Conservation (phyloP, 2,888 invertebrate genomes). For the Tetheella fluctuosa region DNA sequence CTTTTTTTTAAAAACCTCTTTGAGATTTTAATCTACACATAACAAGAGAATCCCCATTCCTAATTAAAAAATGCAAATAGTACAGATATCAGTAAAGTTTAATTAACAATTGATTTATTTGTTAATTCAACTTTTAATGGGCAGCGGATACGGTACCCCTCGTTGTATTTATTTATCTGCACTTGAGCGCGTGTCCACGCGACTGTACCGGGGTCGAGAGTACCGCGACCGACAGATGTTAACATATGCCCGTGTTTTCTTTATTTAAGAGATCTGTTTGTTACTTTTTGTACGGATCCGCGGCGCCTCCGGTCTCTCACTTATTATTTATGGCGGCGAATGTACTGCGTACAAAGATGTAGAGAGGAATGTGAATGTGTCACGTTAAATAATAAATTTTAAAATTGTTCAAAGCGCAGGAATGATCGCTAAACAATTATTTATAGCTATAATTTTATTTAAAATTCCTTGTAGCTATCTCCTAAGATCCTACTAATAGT, state of each 20-base stretch:
- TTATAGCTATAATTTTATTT: too few relatives aligned
- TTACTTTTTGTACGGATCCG: conserved; percentile 80
- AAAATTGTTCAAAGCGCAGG: neutral
- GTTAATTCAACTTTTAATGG: conserved; percentile 13
- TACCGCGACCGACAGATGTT: conserved; percentile 71
- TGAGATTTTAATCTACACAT: too few relatives aligned
- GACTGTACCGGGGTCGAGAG: conserved; percentile 47
- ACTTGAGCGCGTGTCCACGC: conserved; percentile 37
- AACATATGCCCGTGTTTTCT: conserved; percentile 83
- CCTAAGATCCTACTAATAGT: too few relatives aligned
- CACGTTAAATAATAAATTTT: neutral
- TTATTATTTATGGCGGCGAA: conserved; percentile 80
- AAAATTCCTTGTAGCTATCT: too few relatives aligned
- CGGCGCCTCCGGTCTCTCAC: conserved; percentile 81
- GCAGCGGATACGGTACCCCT: conserved; percentile 34
- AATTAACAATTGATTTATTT: conserved; percentile 13
- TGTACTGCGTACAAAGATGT: conserved; percentile 55
- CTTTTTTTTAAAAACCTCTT: too few relatives aligned
- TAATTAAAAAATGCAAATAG: neutral
- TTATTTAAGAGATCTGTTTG: conserved; percentile 83
- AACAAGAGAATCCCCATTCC: neutral
- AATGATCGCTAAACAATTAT: too few relatives aligned
- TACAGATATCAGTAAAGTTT: neutral
- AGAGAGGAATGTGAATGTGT: conserved; percentile 32
- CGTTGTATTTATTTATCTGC: conserved; percentile 48